Base-by-base conservation (phyloP, 2,888 invertebrate genomes). In the Euproctis similis region DNA sequence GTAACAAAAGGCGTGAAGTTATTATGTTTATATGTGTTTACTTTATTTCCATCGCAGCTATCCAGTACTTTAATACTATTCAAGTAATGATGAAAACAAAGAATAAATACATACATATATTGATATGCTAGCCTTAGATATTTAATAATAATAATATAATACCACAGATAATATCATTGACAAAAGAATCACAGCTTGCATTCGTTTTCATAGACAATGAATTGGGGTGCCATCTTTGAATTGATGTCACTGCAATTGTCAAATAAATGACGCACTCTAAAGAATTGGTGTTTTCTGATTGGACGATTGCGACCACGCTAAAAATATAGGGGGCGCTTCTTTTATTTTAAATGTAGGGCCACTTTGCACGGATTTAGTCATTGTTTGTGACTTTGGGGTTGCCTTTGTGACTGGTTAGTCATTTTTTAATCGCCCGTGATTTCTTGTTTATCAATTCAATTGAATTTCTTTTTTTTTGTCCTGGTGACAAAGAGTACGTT, bases 311-410 rank as follows among this genome's bases (percentile, higher is more conserved):
- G 28, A 11, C 30, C 26, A 27, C 26, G 53, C 44, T 31, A 25
- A 33, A 24, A 34, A 53, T 53, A 54, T 65, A 67, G 65, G 58
- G 64, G 61, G 49, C 50, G 55, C 43, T 17, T 12, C 60, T 65
- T 55, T 58, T 29, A 37, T 37, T 64, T 62, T 66, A 67, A 64
- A 68, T 68, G 72, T 65, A 53, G 65, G 63, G 62, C 67, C 68
- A 74, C 70, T 74, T 86, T 75, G 74, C 70, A 69, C 70, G 76
- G 81, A 86, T 86, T 14, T 78, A 76, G 72, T 75, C 69, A 68
- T 85, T 86, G 81, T 78, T 56, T 53, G 65, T 85, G 85, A 75
- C 69, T 76, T 59, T 57, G 63, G 66, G 76, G 72, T 73, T 73
- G 72, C 71, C 70, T 77, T 77, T 65, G 63, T 74, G 68, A 75